phyloP scores from a whole-genome alignment of 2,888 invertebrate species.

The Epirrhoe alternata region DNA sequence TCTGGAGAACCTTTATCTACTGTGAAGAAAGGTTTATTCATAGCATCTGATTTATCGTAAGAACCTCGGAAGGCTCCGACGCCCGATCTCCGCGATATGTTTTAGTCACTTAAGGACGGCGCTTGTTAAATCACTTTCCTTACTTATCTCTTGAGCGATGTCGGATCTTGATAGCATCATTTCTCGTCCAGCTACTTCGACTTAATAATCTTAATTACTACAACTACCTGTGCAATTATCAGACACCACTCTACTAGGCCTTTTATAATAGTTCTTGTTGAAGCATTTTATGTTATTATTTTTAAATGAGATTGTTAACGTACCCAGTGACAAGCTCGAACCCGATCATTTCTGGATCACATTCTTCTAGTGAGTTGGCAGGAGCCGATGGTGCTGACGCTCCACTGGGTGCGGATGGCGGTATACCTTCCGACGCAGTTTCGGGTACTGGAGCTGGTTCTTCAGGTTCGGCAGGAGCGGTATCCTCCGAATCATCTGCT shows the following conservation, averaged over 20 bases:
- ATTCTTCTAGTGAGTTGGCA: constrained; percentile 88
- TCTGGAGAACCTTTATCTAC: constrained; percentile 2
- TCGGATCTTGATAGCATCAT: constrained; percentile 65
- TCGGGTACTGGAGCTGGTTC: constrained; percentile 70
- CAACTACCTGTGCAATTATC: constrained; percentile 52
- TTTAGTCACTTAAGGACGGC: constrained; percentile 49
- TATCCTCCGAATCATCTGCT: constrained; percentile 42
- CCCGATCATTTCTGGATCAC: constrained; percentile 94
- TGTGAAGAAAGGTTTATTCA: constrained; percentile 22
- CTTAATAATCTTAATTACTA: constrained; percentile 63
- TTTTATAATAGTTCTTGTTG: constrained; percentile 38
- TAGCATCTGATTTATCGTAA: constrained; percentile 24
- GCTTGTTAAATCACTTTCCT: constrained; percentile 55
- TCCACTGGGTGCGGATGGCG: constrained; percentile 80
- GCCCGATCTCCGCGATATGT: constrained; percentile 42
- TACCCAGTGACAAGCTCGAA: constrained; percentile 96
- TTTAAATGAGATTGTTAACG: constrained; percentile 33
- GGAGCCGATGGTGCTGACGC: constrained; percentile 82
- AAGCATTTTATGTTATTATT: constrained; percentile 21
- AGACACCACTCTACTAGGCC: constrained; percentile 50
- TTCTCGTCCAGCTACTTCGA: constrained; percentile 54
- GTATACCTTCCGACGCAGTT: constrained; percentile 75
- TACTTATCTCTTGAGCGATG: constrained; percentile 53
- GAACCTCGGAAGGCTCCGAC: constrained; percentile 28
- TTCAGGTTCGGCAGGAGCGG: constrained; percentile 49